These are phyloP conservation scores for Polydrusus pterygomalis DNA, from an alignment of 2,888 invertebrate species.

Conservation along the genomic window DNA sequence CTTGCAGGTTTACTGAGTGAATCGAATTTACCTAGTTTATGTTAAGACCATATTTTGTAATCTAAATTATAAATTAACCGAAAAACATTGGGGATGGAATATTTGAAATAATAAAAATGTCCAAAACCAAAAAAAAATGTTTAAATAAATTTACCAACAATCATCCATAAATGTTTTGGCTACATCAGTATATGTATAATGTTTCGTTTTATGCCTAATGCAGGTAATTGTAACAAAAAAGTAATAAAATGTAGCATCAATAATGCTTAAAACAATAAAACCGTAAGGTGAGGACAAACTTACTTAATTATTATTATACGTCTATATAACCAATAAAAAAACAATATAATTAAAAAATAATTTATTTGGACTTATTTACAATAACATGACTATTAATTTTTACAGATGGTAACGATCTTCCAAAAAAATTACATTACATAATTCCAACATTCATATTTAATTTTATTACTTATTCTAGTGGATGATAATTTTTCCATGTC, in stretches of 20 bases:
- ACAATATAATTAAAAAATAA: conserved; percentile 35
- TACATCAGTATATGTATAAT: too few species aligned
- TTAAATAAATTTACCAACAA: not conserved
- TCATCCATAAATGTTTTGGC: too few species aligned
- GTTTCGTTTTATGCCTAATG: too few species aligned
- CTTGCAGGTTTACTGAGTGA: too few species aligned
- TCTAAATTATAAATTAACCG: not conserved
- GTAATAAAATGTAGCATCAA: too few species aligned
- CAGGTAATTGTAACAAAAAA: too few species aligned
- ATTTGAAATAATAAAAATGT: not conserved
- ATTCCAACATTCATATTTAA: not conserved
- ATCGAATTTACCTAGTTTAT: too few species aligned
- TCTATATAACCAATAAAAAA: not conserved
- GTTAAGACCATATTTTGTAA: conserved; percentile 19
- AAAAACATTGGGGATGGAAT: conserved; percentile 12
- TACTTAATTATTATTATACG: too few species aligned
- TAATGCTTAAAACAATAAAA: too few species aligned
- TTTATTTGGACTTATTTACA: conserved; percentile 53
- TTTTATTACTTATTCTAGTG: conserved; percentile 21
- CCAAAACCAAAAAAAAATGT: not conserved
- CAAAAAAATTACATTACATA: conserved; percentile 15
- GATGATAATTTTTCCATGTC: conserved; percentile 39
- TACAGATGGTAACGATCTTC: not conserved
- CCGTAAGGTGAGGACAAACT: too few species aligned
- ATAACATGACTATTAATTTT: conserved; percentile 43